Percentiles rank a stretch among this genome's conserved stretches.
Evolutionary conservation across 2,113 vertebrate species (phyloP).

Genomic region (Campylomormyrus numenius): DNA sequence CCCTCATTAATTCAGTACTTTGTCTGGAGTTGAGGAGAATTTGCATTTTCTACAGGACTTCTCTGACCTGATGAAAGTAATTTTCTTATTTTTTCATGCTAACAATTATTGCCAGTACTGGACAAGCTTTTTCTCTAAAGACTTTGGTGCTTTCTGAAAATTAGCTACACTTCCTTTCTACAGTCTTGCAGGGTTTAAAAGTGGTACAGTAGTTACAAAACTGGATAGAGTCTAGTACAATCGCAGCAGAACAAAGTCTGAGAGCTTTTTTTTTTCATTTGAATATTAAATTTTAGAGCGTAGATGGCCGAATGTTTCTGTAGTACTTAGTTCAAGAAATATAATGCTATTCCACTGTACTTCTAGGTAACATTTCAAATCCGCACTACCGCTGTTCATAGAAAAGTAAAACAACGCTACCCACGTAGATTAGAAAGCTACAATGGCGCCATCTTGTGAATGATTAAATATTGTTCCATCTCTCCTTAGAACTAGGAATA

Average conservation of each 20-base stretch:
- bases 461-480: not conserved
- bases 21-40: not conserved
- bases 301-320: not conserved
- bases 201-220: not conserved
- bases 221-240: not conserved
- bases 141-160: not conserved
- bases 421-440: not conserved
- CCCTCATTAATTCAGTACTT: not conserved
- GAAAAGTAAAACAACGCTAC: not conserved
- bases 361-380: not conserved
- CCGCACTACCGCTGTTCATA: not conserved
- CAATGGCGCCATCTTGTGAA: slow-evolving; percentile 10
- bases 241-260: not conserved
- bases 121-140: not conserved
- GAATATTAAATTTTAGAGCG: not conserved
- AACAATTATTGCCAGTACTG: not conserved
- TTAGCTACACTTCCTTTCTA: not conserved
- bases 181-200: not conserved
- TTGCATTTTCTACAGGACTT: not conserved
- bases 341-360: not conserved
- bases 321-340: not conserved
- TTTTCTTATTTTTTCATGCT: not conserved
- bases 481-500: not conserved
- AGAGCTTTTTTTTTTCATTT: not conserved
- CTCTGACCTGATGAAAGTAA: not conserved